Base-by-base conservation (phyloP, 1,140 invertebrate species). In the Dufourea novaeangliae region DNA sequence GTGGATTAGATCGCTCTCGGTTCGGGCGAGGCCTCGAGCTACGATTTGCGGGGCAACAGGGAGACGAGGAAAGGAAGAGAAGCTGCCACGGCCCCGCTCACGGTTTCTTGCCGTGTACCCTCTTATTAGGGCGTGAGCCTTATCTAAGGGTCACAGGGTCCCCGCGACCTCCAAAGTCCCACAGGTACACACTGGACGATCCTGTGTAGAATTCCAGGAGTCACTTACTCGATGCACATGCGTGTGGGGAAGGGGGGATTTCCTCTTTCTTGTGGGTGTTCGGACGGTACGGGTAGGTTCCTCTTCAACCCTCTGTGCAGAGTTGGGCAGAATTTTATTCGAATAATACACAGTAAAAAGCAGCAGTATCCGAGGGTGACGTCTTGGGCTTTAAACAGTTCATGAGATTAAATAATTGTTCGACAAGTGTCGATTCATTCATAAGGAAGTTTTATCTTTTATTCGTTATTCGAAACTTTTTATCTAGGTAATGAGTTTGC, bases 121-220 rank as follows among this genome's bases (percentile, higher is more conserved):
- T 90, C 90, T 92, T 89, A 92, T 92, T 92, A 92, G 91, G 91
- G 91, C 92, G 91, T 92, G 91, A 90, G 90, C 77, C 88, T 92
- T 92, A 92, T 92, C 90, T 91, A 90, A 85, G 91, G 91, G 90
- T 92, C 91, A 92, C 89, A 89, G 90, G 87, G 89, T 84, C 89
- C 82, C 69, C 76, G 86, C 88, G 90, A 92, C 89, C 91, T 90
- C 90, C 82, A 80, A 87, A 84, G 83, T 91, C 90, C 81, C 86
- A 89, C 88, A 88, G 87, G 54, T 78, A 80, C 72, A 59, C 29
- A 17, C 62, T n/a, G n/a, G 39, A 44, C 69, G 70, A 54, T 71
- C 66, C 52, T 27, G 84, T 27, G 84, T 86, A 89, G 91, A 91
- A 92, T 92, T 92, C 91, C 91, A 91, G 91, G 91, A 92, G 91